These are phyloP conservation scores for Dastarcus helophoroides DNA, from an alignment of 2,888 invertebrate genomes.

Conservation along the genomic window DNA sequence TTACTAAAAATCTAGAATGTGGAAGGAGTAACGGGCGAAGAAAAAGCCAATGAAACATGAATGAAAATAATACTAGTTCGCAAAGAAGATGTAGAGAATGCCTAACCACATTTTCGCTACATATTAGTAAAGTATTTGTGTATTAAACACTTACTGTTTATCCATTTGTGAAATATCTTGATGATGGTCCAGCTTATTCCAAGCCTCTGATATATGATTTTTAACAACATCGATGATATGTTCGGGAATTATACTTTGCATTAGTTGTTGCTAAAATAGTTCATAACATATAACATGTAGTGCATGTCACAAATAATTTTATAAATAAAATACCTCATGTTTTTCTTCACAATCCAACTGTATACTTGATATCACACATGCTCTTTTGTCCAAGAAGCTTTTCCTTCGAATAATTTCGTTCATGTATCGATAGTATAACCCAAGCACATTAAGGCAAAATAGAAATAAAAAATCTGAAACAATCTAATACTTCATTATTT, in stretches of 20 bases:
- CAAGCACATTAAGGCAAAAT: constrained; percentile 66
- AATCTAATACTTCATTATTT: neutral
- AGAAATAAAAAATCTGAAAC: constrained; percentile 61
- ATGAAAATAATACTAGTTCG: no score
- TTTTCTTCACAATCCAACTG: constrained; percentile 72
- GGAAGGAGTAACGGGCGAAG: no score
- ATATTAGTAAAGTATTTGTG: no score
- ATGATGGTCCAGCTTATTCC: constrained; percentile 28
- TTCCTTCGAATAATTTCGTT: constrained; percentile 78
- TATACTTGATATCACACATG: constrained; percentile 75
- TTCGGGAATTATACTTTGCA: constrained; percentile 75
- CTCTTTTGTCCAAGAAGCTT: constrained; percentile 77
- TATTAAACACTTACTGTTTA: no score
- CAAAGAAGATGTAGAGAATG: no score
- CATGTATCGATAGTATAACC: constrained; percentile 79
- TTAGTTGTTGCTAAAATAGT: constrained; percentile 61
- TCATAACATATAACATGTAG: neutral
- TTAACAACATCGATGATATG: constrained; percentile 61
- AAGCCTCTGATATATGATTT: constrained; percentile 34
- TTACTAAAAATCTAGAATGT: no score
- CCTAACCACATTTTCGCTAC: no score
- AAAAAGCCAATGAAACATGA: no score
- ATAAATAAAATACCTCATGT: constrained; percentile 54
- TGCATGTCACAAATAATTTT: neutral
- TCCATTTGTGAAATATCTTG: no score